phyloP scores from a whole-genome alignment of 2,113 vertebrate genomes.

The Phasianus colchicus region DNA sequence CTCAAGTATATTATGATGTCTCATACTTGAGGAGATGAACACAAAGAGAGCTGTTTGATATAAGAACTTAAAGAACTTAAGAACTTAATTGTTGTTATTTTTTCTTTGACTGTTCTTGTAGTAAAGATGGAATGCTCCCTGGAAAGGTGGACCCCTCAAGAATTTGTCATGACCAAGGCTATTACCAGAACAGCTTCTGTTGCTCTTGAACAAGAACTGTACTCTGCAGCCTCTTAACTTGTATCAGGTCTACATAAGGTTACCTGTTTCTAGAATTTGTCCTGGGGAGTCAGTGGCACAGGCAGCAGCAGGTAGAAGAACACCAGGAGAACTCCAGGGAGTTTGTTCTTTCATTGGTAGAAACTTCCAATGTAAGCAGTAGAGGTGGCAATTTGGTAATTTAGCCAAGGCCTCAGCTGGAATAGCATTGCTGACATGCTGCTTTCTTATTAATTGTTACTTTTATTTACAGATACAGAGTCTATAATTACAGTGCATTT shows the following conservation, averaged over 20 bases:
- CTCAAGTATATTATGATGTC: rapidly evolving
- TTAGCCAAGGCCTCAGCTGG: background rate
- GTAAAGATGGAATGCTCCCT: background rate
- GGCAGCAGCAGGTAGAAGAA: background rate
- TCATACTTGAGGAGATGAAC: background rate
- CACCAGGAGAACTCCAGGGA: background rate
- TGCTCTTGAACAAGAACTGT: background rate
- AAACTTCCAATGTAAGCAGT: background rate
- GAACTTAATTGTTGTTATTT: too few relatives aligned
- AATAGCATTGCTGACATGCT: background rate
- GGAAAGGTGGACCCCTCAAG: background rate
- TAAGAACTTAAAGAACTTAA: background rate
- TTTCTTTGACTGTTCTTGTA: background rate
- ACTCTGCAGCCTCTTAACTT: rapidly evolving
- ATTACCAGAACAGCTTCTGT: background rate
- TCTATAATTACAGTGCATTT: background rate
- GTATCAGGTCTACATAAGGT: background rate
- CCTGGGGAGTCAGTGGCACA: background rate
- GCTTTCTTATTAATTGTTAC: background rate
- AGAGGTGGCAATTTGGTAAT: background rate
- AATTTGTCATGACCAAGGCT: background rate
- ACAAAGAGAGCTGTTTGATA: too few relatives aligned
- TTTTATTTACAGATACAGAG: background rate
- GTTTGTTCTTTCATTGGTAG: rapidly evolving
- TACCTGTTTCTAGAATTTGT: background rate